Evolutionary conservation across 1,140 invertebrate species (phyloP).

Genomic region (Dolichoris vasculosae): DNA sequence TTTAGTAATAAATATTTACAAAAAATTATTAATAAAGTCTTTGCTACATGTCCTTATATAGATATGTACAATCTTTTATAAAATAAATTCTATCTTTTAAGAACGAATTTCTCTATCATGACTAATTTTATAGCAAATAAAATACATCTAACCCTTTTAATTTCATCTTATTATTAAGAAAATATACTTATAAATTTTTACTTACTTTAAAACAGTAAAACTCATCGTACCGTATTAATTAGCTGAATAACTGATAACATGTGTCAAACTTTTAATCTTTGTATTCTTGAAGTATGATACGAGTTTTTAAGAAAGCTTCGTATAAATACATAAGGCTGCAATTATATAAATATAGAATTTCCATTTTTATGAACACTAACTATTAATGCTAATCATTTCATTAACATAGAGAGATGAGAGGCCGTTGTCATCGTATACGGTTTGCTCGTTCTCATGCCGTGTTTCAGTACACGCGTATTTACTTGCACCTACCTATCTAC

Average conservation of each 20-base stretch:
- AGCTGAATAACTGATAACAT: neutral
- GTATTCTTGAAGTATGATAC: neutral
- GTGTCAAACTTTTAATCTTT: neutral
- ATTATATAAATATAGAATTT: conserved; percentile 36
- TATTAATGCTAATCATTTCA: conserved; percentile 40
- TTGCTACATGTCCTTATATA: too few species aligned
- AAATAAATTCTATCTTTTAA: too few species aligned
- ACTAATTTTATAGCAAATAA: too few species aligned
- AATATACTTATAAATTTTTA: neutral
- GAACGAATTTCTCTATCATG: too few species aligned
- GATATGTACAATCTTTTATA: too few species aligned
- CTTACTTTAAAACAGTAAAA: neutral
- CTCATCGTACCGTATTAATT: neutral
- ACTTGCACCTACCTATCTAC: neutral
- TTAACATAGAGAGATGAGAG: neutral
- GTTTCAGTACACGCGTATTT: neutral
- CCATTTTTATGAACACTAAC: conserved; percentile 13
- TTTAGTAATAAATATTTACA: too few species aligned
- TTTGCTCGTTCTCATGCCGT: neutral
- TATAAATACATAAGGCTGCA: conserved; percentile 41
- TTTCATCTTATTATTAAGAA: neutral
- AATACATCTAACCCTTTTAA: neutral
- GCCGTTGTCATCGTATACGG: neutral
- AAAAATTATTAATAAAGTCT: too few species aligned
- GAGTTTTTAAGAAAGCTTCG: neutral